Conservation (phyloP, 2,888 invertebrate genomes). For the Protodeltote pygarga region DNA sequence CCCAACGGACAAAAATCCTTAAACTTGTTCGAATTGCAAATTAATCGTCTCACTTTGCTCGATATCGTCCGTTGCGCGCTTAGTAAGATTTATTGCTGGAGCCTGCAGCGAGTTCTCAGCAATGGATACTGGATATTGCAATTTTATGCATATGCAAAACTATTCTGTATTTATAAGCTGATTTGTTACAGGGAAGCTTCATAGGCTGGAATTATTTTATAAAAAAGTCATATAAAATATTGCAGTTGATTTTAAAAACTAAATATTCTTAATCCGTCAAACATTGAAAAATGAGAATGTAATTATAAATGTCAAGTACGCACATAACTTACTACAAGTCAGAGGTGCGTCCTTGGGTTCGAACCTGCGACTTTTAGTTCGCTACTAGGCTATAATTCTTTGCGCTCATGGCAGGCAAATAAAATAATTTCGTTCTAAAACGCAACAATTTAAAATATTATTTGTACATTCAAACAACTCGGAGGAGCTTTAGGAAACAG, state of each 20-base stretch:
- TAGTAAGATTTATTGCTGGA: conserved; percentile 49
- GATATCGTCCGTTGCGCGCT: conserved; percentile 43
- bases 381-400: no score
- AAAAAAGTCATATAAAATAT: no score
- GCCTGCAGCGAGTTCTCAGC: conserved; percentile 39
- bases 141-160: conserved; percentile 38
- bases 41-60: conserved; percentile 46
- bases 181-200: conserved; percentile 9
- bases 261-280: conserved; percentile 23
- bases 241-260: not conserved
- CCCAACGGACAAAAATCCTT: conserved; percentile 43
- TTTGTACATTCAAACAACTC: not conserved
- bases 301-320: no score
- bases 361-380: no score
- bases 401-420: no score
- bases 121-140: conserved; percentile 43
- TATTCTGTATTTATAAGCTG: conserved; percentile 24
- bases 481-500: conserved; percentile 41
- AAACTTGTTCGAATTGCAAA: conserved; percentile 53
- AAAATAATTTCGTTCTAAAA: not conserved
- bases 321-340: no score
- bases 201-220: no score
- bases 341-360: no score
- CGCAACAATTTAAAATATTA: not conserved
- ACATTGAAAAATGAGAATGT: no score